Percentiles rank a stretch among this genome's conserved stretches.
Evolutionary conservation across 1,140 invertebrate genomes (phyloP).

Genomic region (Aphelinus atriplicis): DNA sequence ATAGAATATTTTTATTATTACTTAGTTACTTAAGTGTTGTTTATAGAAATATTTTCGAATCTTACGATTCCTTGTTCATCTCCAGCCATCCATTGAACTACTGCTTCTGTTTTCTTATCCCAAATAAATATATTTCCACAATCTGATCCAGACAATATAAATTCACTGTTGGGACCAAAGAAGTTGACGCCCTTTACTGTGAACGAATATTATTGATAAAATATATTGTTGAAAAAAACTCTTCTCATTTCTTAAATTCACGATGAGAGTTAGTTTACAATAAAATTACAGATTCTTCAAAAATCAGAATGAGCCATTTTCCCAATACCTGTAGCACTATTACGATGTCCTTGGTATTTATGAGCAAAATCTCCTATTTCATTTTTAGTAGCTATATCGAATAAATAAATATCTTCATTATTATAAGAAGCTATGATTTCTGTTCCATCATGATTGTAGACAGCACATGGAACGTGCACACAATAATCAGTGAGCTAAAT

Average conservation of each 20-base stretch:
- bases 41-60: neutral
- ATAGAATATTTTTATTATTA: slow-evolving; percentile 43
- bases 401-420: slow-evolving; percentile 93
- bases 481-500: slow-evolving; percentile 44
- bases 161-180: slow-evolving; percentile 91
- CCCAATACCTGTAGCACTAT: slow-evolving; percentile 73
- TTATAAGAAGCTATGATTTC: slow-evolving; percentile 93
- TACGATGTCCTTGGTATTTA: slow-evolving; percentile 82
- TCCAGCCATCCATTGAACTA: slow-evolving; percentile 87
- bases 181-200: slow-evolving; percentile 93
- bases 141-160: slow-evolving; percentile 92
- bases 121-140: slow-evolving; percentile 95
- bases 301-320: neutral
- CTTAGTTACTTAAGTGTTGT: neutral
- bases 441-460: slow-evolving; percentile 91
- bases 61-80: slow-evolving; percentile 89
- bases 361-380: slow-evolving; percentile 74
- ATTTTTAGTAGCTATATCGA: slow-evolving; percentile 72
- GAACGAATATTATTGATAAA: slow-evolving; percentile 39
- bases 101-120: slow-evolving; percentile 88
- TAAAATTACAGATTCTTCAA: neutral
- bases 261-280: too few species aligned
- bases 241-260: neutral
- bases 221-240: slow-evolving; percentile 9
- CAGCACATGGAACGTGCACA: slow-evolving; percentile 83